These are phyloP conservation scores for Casuarius casuarius DNA, from an alignment of 2,113 vertebrate species.

Conservation along the genomic window DNA sequence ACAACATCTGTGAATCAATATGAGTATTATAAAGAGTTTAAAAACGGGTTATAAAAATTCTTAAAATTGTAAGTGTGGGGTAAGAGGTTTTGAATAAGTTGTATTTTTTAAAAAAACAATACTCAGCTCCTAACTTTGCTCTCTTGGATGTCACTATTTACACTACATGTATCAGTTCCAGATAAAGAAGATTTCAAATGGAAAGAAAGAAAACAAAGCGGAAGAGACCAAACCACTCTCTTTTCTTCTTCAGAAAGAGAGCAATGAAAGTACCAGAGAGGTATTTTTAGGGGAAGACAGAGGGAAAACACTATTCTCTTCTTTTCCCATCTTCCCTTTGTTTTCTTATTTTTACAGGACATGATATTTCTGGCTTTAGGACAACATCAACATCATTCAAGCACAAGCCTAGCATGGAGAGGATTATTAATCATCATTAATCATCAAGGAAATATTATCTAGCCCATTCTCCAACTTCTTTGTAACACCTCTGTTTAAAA, in stretches of 20 bases:
- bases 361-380: neutral
- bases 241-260: neutral
- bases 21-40: neutral
- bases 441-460: neutral
- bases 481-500: neutral
- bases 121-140: neutral
- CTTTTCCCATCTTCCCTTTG: neutral
- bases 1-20: neutral
- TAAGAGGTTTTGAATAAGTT: neutral
- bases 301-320: neutral
- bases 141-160: neutral
- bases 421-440: neutral
- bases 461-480: neutral
- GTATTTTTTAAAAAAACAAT: neutral
- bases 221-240: neutral
- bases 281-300: neutral
- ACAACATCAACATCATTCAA: neutral
- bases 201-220: neutral
- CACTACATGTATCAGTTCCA: neutral
- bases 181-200: neutral
- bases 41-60: neutral
- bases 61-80: neutral
- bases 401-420: neutral
- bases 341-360: neutral
- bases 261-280: neutral